Percentiles rank a stretch among this genome's conserved stretches.
Conservation (phyloP, 2,888 invertebrate genomes). For the Drosophila atroscutellata region DNA sequence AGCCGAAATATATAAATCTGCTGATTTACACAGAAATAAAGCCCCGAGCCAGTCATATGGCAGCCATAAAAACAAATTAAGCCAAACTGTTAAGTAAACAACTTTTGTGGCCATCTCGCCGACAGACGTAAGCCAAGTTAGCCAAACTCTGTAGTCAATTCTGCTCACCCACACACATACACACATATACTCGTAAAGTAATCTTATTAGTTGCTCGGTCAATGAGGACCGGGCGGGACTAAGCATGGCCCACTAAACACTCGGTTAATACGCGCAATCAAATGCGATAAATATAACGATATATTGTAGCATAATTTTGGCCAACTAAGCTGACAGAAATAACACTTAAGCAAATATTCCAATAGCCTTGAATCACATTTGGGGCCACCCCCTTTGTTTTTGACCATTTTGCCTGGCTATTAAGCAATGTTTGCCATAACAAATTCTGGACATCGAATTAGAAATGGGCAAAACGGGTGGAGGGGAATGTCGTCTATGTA, state of each 20-base stretch:
- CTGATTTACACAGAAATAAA: constrained; percentile 80
- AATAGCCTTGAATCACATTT: constrained; percentile 54
- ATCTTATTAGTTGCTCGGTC: constrained; percentile 74
- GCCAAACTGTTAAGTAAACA: constrained; percentile 82
- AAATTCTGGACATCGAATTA: constrained; percentile 26
- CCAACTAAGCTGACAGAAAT: constrained; percentile 79
- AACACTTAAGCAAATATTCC: constrained; percentile 79
- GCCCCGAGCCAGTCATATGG: constrained; percentile 43
- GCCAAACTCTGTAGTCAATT: constrained; percentile 15
- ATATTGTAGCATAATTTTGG: constrained; percentile 76
- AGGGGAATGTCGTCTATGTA: constrained; percentile 64
- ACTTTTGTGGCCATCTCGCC: constrained; percentile 53
- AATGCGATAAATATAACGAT: constrained; percentile 77
- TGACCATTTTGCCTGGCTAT: constrained; percentile 68
- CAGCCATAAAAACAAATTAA: constrained; percentile 78
- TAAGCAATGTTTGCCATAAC: constrained; percentile 69
- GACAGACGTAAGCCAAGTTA: constrained; percentile 53
- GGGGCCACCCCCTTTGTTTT: constrained; percentile 43
- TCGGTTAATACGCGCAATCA: constrained; percentile 77
- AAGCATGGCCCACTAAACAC: constrained; percentile 63
- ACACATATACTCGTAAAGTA: constrained; percentile 54
- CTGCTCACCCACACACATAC: neutral
- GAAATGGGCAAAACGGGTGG: neutral
- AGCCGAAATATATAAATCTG: constrained; percentile 69
- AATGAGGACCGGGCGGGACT: neutral